Base-by-base conservation (phyloP, 2,113 vertebrate species). In the Sorex araneus region DNA sequence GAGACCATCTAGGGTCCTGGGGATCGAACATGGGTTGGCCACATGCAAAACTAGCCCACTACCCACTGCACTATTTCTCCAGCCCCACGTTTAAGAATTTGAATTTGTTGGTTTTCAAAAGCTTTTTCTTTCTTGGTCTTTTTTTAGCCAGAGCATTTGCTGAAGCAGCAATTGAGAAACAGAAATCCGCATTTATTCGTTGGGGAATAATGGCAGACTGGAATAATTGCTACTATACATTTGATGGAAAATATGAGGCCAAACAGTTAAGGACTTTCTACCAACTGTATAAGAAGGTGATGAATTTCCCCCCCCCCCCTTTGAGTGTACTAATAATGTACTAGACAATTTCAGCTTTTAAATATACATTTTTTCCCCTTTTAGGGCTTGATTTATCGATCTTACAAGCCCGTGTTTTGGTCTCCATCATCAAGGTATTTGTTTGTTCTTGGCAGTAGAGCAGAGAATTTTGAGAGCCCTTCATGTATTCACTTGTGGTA, bases 121-220 rank as follows among this genome's bases (percentile, higher is more conserved):
- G 3, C 60, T 78, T 1, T 87, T 19, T 9, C 6, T n/a, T 21
- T 89, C 75, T 84, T 50, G 87, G 85, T 54, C 90, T 75, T 64
- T 83, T 13, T 97, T 67, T 93, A 99, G 99, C 99, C 1, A 98
- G 98, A 84, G 97, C 98, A 96, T 99, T 99, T 98, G 99, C 99
- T 57, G 97, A 99, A 92, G 98, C 87, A 47, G 98, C 99, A 0
- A 98, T 99, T 88, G 97, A 98, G 78, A 98, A 98, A 34, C 99
- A 99, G 97, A 99, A 97, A 69, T 97, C 98, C 0, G 98, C 99
- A 3, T 99, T 99, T 91, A 97, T 98, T 95, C 99, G 99, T 50
- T 99, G 99, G 99, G 99, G 99, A 16, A 93, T 99, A n/a, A 99
- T 99, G 99, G 99, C 99, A 18, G 98, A 99, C 54, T 99, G 99